Evolutionary conservation across 2,797 vertebrate species (phyloP).

Genomic region (Brachyrhaphis roseni): DNA sequence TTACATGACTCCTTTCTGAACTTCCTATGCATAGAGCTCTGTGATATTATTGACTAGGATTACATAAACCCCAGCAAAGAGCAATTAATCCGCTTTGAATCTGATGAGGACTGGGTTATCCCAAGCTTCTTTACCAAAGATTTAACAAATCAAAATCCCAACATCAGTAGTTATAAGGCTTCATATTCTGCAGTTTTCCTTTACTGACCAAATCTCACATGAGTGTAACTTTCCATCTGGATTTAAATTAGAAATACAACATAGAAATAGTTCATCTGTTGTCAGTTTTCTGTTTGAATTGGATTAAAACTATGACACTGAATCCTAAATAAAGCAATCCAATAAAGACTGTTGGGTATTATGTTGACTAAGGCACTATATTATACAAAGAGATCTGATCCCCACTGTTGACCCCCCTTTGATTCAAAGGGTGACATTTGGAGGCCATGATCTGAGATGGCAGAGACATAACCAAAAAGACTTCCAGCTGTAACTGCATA

Average conservation of each 20-base stretch:
- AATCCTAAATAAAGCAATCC: background rate
- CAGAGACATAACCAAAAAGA: background rate
- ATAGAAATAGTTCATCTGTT: background rate
- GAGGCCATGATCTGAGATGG: constrained; percentile 12
- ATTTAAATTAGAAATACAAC: background rate
- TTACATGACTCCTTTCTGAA: background rate
- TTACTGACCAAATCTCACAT: constrained; percentile 2
- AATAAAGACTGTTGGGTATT: constrained; percentile 1
- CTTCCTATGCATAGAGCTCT: constrained; percentile 14
- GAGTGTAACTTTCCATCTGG: constrained; percentile 31
- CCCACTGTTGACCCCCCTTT: background rate
- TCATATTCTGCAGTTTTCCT: constrained; percentile 18
- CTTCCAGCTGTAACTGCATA: background rate
- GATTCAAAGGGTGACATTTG: constrained; percentile 18
- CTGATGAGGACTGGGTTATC: constrained; percentile 33
- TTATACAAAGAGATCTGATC: constrained; percentile 15
- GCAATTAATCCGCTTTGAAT: constrained; percentile 52
- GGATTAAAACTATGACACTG: background rate
- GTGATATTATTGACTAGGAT: constrained; percentile 42
- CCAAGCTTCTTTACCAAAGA: constrained; percentile 22
- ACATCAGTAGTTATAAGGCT: constrained; percentile 23
- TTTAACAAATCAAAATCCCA: constrained; percentile 42
- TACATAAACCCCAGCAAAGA: constrained; percentile 37
- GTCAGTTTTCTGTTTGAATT: background rate
- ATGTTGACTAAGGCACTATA: constrained; percentile 1